Evolutionary conservation across 2,113 vertebrate genomes (phyloP).

Genomic region (Glaucomys volans): DNA sequence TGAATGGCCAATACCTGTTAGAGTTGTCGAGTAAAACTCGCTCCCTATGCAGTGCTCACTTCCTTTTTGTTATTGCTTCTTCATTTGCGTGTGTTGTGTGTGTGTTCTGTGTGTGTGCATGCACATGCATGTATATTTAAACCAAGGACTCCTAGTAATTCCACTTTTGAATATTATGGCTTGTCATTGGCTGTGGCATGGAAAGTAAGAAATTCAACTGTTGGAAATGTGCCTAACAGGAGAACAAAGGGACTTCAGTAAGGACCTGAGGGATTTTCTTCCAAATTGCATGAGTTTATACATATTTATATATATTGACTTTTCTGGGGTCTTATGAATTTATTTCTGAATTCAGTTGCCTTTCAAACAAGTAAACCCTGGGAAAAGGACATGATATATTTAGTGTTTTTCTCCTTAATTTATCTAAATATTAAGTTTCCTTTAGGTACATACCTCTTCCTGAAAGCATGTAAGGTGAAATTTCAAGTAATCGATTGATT

Average conservation of each 20-base stretch:
- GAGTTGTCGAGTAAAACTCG: neutral
- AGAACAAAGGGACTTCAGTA: neutral
- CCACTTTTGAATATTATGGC: conserved; percentile 1
- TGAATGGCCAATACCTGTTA: neutral
- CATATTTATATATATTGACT: neutral
- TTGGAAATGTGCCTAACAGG: neutral
- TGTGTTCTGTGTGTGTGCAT: no score
- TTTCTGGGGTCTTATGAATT: neutral
- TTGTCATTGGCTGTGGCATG: neutral
- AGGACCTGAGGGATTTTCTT: neutral
- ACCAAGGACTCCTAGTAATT: neutral
- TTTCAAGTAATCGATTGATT: conserved; percentile 95
- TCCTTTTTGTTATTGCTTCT: neutral
- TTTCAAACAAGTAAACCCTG: conserved; percentile 16
- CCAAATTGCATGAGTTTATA: neutral
- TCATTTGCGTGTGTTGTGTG: rapidly evolving
- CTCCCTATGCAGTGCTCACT: neutral
- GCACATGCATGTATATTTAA: neutral
- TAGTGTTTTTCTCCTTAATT: neutral
- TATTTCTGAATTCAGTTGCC: conserved; percentile 6
- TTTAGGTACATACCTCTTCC: conserved; percentile 91
- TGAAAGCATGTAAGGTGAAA: conserved; percentile 93
- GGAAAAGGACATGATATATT: neutral
- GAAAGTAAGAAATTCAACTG: neutral
- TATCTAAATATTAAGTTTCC: conserved; percentile 30